A percentile compares a stretch with the other conserved stretches of the same genome.
These are phyloP conservation scores for Balanococcus diminutus DNA, from an alignment of 2,888 invertebrate species.

Conservation along the genomic window DNA sequence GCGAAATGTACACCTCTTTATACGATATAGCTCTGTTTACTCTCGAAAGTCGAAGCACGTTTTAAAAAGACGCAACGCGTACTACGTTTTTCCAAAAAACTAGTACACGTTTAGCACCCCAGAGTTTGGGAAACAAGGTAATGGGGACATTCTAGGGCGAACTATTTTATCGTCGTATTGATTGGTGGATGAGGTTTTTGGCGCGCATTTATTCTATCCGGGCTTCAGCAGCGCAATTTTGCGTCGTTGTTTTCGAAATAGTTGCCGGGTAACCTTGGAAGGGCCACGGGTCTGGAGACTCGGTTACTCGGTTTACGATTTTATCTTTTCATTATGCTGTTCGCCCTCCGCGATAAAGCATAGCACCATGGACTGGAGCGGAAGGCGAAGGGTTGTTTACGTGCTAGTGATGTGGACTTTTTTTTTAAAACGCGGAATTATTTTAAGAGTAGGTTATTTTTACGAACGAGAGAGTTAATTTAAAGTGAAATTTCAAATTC, in stretches of 20 bases:
- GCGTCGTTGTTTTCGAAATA: conserved; percentile 22
- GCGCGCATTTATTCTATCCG: neutral
- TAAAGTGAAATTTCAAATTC: neutral
- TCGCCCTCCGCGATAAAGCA: neutral
- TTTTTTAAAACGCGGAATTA: neutral
- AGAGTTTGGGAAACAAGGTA: neutral
- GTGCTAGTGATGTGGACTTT: neutral
- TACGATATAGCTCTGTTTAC: neutral
- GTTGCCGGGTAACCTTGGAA: neutral
- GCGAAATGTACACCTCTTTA: neutral
- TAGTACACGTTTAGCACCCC: neutral
- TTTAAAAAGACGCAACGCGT: neutral
- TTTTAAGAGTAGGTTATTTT: neutral
- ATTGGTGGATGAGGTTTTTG: neutral
- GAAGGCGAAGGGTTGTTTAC: neutral
- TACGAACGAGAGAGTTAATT: neutral
- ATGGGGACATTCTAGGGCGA: neutral
- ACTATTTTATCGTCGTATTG: neutral
- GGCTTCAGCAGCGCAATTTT: neutral
- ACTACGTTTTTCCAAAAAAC: neutral
- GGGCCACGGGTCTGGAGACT: neutral
- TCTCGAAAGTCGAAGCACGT: too few relatives aligned
- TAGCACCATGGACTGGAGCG: neutral
- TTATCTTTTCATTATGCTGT: neutral
- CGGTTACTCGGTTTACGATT: neutral